These are phyloP conservation scores for Patella vulgata DNA, from an alignment of 1,140 invertebrate species.

Conservation along the genomic window DNA sequence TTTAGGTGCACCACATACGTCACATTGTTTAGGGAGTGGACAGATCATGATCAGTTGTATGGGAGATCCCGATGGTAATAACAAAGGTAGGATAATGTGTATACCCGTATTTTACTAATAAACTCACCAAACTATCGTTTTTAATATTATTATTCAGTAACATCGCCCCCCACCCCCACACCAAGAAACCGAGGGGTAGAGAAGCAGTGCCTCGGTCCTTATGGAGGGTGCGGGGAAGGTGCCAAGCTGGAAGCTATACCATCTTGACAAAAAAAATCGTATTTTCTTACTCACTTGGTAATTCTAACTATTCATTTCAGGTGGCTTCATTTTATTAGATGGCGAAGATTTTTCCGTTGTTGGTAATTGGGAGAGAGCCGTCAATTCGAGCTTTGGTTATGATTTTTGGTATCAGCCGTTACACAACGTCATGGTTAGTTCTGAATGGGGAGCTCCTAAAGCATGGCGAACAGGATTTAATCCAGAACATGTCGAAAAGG, in stretches of 20 bases:
- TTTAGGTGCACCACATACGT: conserved; percentile 87
- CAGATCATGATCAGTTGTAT: conserved; percentile 95
- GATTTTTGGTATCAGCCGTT: conserved; percentile 97
- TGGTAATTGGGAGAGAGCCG: conserved; percentile 68
- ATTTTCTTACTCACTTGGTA: no score
- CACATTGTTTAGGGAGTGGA: conserved; percentile 90
- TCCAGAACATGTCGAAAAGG: conserved; percentile 70
- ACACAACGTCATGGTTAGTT: conserved; percentile 88
- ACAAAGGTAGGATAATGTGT: conserved; percentile 64
- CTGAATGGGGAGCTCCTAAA: conserved; percentile 92
- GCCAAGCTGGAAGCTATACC: no score
- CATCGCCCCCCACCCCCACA: no score
- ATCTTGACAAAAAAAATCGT: no score
- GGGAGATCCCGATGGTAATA: conserved; percentile 83
- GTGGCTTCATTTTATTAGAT: conserved; percentile 92
- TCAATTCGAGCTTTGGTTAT: conserved; percentile 69
- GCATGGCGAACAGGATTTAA: conserved; percentile 84
- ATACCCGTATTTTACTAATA: no score
- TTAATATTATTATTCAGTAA: no score
- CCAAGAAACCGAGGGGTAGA: no score
- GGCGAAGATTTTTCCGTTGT: conserved; percentile 80
- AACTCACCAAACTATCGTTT: background rate
- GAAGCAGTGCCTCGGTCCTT: no score
- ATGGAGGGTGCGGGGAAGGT: no score
- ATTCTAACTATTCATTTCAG: conserved; percentile 63